Evolutionary conservation across 2,888 invertebrate genomes (phyloP), one percentile per base, ranked within the genome.

Genomic region (Drosophila kuntzei): DNA sequence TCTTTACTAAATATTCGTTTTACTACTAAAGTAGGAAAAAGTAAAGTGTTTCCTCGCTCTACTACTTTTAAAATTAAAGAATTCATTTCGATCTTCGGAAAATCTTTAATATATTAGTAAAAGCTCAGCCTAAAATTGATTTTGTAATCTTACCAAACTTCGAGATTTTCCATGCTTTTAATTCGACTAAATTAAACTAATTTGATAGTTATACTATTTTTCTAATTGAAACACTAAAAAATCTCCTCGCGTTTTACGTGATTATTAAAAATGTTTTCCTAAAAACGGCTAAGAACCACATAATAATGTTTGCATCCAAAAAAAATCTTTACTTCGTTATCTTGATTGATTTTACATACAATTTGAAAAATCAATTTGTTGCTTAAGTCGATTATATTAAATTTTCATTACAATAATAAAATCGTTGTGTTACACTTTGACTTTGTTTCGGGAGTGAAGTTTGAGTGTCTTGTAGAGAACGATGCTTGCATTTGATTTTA

Each of bases 401-500:
- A 54, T 32, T 32, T 54, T 32, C 14, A 16, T 54, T 20, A 32
- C 32, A 29, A 22, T 32, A 41, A 36, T 12, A 57, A 41, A 29
- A 22, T 43, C n/a, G 14, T 14, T 32, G 32, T 43, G 43, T 8
- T 27, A 18, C 27, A 37, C 27, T 32, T 29, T 43, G 47, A 37
- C 57, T 47, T 39, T 36, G 27, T 12, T 5, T 9, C 29, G 34
- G 18, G 7, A 11, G 7, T 5, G 22, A 16, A 12, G 27, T 49
- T 20, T 36, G 27, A 46, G 18, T 47, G 27, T 37, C 18, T 46
- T 14, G 54, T 22, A 16, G 25, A n/a, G n/a, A 37, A 25, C 44
- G 37, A 16, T 34, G 46, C 12, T 37, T 53, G 51, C 47, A 65
- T 60, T 54, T 65, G 59, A 64, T 50, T 55, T 57, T 61, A 63